These are phyloP conservation scores for Hemiprocne comata DNA, from an alignment of 2,113 vertebrate species.

Conservation along the genomic window DNA sequence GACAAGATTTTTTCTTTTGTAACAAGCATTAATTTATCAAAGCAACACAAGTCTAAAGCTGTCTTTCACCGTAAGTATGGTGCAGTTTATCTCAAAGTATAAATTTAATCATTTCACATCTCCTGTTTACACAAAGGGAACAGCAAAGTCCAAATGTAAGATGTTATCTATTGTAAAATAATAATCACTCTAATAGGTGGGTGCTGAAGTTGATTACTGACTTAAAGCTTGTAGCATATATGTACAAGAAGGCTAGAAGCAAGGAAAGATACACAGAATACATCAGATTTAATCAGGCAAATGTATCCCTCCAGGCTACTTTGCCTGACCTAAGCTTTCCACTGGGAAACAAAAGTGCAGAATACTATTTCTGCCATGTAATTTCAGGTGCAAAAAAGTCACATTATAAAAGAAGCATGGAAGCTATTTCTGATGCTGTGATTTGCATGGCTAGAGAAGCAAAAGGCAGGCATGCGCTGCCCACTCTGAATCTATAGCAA, in stretches of 20 bases:
- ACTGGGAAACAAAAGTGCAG: conserved; percentile 9
- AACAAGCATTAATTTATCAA: conserved; percentile 51
- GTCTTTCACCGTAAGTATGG: neutral
- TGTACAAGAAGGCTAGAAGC: conserved; percentile 10
- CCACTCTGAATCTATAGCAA: neutral
- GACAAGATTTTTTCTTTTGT: conserved; percentile 26
- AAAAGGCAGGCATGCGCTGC: neutral
- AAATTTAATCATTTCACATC: conserved; percentile 1
- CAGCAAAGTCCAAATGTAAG: neutral
- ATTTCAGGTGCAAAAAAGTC: conserved; percentile 57
- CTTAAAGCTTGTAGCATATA: conserved; percentile 35
- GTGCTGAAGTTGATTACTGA: conserved; percentile 56
- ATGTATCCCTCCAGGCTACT: conserved; percentile 50
- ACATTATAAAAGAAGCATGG: conserved; percentile 5
- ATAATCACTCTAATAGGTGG: conserved; percentile 60
- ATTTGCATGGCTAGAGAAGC: conserved; percentile 24
- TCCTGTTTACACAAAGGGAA: conserved; percentile 56
- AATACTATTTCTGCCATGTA: conserved; percentile 35
- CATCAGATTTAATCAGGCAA: conserved; percentile 64
- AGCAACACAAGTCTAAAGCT: conserved; percentile 13
- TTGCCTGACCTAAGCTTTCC: conserved; percentile 46
- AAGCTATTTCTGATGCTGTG: neutral
- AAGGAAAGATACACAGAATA: conserved; percentile 37
- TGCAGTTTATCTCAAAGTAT: neutral
- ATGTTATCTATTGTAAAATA: conserved; percentile 30